phyloP scores from a whole-genome alignment of 2,113 vertebrate genomes.

The Spizaetus ornatus region DNA sequence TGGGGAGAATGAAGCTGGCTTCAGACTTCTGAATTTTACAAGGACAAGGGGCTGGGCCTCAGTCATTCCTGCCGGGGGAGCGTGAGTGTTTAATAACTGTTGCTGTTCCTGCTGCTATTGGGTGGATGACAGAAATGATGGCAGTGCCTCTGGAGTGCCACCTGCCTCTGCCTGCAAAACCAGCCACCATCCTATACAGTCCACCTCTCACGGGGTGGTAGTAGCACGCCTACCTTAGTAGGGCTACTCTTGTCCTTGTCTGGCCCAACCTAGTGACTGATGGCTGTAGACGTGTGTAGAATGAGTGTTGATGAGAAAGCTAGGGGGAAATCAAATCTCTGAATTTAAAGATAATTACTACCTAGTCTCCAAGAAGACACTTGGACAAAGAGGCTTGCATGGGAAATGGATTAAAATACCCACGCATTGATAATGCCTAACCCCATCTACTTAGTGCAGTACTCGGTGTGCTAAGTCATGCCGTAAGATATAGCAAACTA shows the following conservation, averaged over 20 bases:
- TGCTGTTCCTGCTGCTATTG: not conserved
- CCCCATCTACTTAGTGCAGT: not conserved
- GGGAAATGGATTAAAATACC: not conserved
- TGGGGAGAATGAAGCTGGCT: not conserved
- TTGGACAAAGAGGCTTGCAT: not conserved
- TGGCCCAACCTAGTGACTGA: not conserved
- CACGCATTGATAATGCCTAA: not conserved
- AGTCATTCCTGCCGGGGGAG: not conserved
- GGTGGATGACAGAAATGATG: not conserved
- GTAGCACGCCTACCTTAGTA: not conserved
- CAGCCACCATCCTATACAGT: not conserved
- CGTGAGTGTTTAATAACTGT: not conserved
- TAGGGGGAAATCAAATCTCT: not conserved
- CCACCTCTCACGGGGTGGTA: not conserved
- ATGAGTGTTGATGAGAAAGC: not conserved
- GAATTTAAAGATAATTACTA: not conserved
- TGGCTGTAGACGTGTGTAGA: not conserved
- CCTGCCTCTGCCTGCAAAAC: not conserved
- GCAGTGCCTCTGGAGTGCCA: not conserved
- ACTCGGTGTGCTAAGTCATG: fast-evolving
- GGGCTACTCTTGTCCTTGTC: not conserved
- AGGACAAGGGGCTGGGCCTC: not conserved
- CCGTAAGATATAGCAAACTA: not conserved
- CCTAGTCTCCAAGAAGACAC: not conserved
- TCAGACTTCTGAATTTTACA: not conserved